phyloP scores from a whole-genome alignment of 1,140 invertebrate genomes.

The Agraylea sexmaculata region DNA sequence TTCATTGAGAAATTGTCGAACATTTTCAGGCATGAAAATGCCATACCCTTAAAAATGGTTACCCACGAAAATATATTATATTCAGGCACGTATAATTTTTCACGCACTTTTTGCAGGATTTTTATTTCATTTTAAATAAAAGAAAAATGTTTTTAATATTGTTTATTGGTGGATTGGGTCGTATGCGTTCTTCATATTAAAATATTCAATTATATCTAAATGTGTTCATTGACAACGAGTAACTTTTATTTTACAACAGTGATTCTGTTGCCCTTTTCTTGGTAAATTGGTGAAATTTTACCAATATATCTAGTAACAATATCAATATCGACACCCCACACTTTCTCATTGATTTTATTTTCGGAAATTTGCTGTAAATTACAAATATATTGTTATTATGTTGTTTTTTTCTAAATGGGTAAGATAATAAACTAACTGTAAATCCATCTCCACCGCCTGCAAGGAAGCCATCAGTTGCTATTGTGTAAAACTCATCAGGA shows the following conservation, averaged over 20 bases:
- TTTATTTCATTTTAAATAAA: no score
- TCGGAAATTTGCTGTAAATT: constrained; percentile 11
- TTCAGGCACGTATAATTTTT: no score
- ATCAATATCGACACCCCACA: constrained; percentile 14
- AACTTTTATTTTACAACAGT: constrained; percentile 6
- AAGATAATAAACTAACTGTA: not conserved
- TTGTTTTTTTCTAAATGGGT: not conserved
- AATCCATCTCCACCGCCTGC: not conserved
- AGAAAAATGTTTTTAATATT: no score
- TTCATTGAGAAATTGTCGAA: no score
- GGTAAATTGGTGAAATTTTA: constrained; percentile 9
- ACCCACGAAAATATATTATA: no score
- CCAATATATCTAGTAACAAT: constrained; percentile 10
- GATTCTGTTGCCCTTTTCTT: constrained; percentile 14
- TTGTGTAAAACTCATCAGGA: constrained; percentile 38
- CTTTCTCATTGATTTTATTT: constrained; percentile 11
- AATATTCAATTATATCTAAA: no score
- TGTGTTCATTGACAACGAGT: no score
- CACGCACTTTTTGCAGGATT: no score
- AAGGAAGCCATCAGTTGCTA: constrained; percentile 33
- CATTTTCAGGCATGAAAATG: no score
- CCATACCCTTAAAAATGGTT: no score
- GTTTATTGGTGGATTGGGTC: no score
- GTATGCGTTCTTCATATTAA: no score
- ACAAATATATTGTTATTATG: not conserved